Conservation (phyloP, 2,888 invertebrate genomes). For the Drosophila pseudotalamancana region DNA sequence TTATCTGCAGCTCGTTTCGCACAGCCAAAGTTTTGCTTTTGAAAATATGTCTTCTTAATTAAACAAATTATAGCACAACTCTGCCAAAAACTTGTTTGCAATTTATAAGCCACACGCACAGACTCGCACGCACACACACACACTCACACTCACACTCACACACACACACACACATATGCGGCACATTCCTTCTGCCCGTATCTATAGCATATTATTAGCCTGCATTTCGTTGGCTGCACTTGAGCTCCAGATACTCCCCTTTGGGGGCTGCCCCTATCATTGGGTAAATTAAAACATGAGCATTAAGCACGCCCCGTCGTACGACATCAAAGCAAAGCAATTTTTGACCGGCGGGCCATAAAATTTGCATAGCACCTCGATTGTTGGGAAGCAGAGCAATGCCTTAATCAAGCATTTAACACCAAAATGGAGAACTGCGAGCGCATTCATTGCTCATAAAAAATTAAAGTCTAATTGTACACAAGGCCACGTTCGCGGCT, state of each 20-base stretch:
- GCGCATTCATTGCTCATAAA: slow-evolving; percentile 76
- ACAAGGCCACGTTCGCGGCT: slow-evolving; percentile 15
- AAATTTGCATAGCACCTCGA: slow-evolving; percentile 54
- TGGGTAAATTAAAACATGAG: slow-evolving; percentile 59
- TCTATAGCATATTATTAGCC: slow-evolving; percentile 40
- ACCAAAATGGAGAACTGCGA: slow-evolving; percentile 67
- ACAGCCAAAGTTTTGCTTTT: slow-evolving; percentile 6
- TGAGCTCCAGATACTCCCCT: not conserved
- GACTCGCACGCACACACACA: not conserved
- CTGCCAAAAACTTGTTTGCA: slow-evolving; percentile 4
- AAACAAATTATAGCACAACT: slow-evolving; percentile 11
- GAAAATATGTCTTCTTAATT: slow-evolving; percentile 10
- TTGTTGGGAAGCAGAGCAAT: slow-evolving; percentile 1
- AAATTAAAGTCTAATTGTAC: slow-evolving; percentile 74
- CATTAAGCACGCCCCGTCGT: slow-evolving; percentile 27
- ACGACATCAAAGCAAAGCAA: slow-evolving; percentile 44
- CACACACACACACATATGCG: not conserved
- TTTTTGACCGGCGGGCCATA: slow-evolving; percentile 40
- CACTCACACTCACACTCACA: not conserved
- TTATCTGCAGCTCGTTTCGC: not conserved
- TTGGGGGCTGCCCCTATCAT: slow-evolving; percentile 19
- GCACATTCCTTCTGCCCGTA: slow-evolving; percentile 14
- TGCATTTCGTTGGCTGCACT: slow-evolving; percentile 34
- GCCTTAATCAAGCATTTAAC: slow-evolving; percentile 74
- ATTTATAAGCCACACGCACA: slow-evolving; percentile 1